Conservation (phyloP, 2,888 invertebrate species). For the Caenorhabditis sp. region DNA sequence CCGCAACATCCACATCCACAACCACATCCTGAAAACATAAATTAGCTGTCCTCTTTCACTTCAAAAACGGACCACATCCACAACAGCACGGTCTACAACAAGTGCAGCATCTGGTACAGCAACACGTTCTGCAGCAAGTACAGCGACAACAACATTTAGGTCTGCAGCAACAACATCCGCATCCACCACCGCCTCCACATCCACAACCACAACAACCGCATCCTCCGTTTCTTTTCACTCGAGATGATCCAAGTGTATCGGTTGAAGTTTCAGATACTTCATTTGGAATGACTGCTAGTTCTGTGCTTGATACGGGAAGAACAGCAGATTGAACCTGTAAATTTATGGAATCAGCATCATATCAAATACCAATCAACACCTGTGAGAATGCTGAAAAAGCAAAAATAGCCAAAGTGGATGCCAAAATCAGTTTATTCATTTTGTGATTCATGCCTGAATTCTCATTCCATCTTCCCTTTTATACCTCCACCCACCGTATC, state of each 20-base stretch:
- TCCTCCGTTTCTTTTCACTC: slow-evolving; percentile 65
- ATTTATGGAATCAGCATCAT: not conserved
- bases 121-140: slow-evolving; percentile 68
- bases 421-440: slow-evolving; percentile 1
- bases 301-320: slow-evolving; percentile 40
- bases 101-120: slow-evolving; percentile 66
- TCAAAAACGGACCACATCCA: slow-evolving; percentile 24
- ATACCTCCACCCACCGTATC: slow-evolving; percentile 1
- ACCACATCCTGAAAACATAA: slow-evolving; percentile 7
- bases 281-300: slow-evolving; percentile 9
- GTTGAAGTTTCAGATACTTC: slow-evolving; percentile 28
- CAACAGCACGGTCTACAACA: slow-evolving; percentile 60
- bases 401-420: not conserved
- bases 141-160: slow-evolving; percentile 66
- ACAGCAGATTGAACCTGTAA: slow-evolving; percentile 36
- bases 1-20: slow-evolving; percentile 43
- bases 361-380: not conserved
- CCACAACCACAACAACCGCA: slow-evolving; percentile 49
- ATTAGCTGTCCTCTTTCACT: not conserved
- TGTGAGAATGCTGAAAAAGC: not conserved
- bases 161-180: slow-evolving; percentile 60
- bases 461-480: not conserved
- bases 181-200: slow-evolving; percentile 52
- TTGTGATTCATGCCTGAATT: not conserved
- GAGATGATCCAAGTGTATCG: slow-evolving; percentile 57